Evolutionary conservation across 1,140 invertebrate species (phyloP).

Genomic region (Brachionus angularis): DNA sequence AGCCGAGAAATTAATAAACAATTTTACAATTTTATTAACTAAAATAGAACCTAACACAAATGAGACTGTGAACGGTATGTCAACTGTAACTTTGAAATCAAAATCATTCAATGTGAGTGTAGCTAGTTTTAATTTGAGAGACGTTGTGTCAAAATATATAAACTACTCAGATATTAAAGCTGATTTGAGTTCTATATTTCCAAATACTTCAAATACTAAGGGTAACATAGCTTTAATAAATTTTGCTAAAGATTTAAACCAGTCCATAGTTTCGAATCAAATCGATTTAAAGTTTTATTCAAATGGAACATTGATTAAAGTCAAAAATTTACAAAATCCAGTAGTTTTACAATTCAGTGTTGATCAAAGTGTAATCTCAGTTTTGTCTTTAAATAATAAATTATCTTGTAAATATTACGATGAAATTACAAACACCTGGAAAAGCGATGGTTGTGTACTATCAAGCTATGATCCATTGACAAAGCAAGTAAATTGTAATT

Average conservation of each 20-base stretch:
- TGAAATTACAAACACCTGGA: background rate
- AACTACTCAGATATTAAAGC: background rate
- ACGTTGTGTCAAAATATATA: background rate
- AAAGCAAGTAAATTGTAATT: background rate
- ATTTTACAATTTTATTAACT: too few relatives aligned
- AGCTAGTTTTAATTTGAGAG: background rate
- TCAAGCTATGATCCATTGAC: background rate
- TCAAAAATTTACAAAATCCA: constrained; percentile 5
- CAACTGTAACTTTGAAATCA: background rate
- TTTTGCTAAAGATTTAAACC: background rate
- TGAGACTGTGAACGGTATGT: too few relatives aligned
- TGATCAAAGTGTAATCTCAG: constrained; percentile 19
- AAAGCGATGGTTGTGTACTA: background rate
- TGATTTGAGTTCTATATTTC: background rate
- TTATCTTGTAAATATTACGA: constrained; percentile 21
- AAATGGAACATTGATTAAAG: background rate
- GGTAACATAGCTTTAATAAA: background rate
- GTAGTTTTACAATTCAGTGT: constrained; percentile 4
- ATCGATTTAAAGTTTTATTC: constrained; percentile 20
- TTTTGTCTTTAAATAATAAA: background rate
- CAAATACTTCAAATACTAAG: background rate
- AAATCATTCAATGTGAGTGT: background rate
- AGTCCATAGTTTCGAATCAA: constrained; percentile 13
- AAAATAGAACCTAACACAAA: too few relatives aligned
- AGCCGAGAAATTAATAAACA: too few relatives aligned